Conservation (phyloP, 2,888 invertebrate species). For the Andrena marginata region DNA sequence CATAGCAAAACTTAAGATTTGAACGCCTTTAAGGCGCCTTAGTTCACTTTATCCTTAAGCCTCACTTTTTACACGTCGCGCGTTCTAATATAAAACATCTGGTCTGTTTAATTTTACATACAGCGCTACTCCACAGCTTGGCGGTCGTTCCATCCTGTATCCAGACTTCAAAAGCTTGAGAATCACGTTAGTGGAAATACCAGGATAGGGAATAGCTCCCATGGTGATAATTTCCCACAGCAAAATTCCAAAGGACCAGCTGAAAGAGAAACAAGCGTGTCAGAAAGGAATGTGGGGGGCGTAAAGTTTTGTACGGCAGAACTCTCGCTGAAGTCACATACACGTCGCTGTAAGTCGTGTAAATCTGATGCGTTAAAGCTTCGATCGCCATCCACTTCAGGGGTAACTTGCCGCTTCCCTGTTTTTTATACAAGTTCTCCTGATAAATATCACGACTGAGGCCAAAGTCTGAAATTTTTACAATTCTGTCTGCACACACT, state of each 20-base stretch:
- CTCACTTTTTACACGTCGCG: too few relatives aligned
- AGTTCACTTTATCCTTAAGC: too few relatives aligned
- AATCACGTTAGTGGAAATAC: constrained; percentile 89
- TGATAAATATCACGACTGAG: constrained; percentile 94
- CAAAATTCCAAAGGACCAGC: constrained; percentile 95
- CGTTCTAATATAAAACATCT: background rate
- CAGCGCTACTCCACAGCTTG: constrained; percentile 91
- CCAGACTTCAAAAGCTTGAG: constrained; percentile 90
- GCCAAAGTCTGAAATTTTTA: constrained; percentile 96
- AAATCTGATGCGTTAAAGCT: constrained; percentile 92
- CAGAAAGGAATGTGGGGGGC: background rate
- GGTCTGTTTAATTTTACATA: constrained; percentile 85
- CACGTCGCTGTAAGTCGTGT: constrained; percentile 95
- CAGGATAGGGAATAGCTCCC: constrained; percentile 93
- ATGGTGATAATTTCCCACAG: constrained; percentile 95
- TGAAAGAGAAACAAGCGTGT: constrained; percentile 77
- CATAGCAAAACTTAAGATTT: too few relatives aligned
- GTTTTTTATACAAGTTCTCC: constrained; percentile 93
- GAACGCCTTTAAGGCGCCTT: too few relatives aligned
- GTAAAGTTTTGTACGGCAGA: background rate
- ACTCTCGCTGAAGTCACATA: constrained; percentile 85
- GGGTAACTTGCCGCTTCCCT: constrained; percentile 92
- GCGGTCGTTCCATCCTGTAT: constrained; percentile 92
- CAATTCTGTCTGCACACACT: constrained; percentile 90
- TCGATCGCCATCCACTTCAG: constrained; percentile 97